Evolutionary conservation across 2,113 vertebrate species (phyloP), one percentile per base, ranked within the genome.

Genomic region (Oryzias celebensis): DNA sequence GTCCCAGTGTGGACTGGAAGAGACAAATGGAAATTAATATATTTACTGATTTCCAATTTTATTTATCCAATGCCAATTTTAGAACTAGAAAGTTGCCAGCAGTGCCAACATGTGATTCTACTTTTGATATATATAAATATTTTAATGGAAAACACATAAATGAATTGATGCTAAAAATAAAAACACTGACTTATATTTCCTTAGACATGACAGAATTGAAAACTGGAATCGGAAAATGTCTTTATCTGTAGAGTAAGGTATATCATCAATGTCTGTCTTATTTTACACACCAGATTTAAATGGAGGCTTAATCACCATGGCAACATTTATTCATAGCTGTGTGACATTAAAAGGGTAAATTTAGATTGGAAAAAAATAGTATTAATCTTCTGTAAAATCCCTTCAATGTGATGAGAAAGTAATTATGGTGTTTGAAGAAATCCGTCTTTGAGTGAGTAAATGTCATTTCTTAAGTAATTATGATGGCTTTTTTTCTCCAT

Each of bases 221-320:
- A 36, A 36, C 7, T 7, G 31, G 6, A 2, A 31, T 31, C 28
- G 4, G 4, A 31, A 31, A 36, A 36, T 36, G 31, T 36, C 31
- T 10, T 12, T 36, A 36, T 12, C 1, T 36, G 12, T 36, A 36
- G 10, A 14, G 48, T 43, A 31, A 42, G 22, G 5, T 24, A 45
- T 64, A 23, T 45, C 17, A 36, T 14, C 58, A 71, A 62, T 51
- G 53, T 47, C 59, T 61, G 31, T 53, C 45, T 71, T 47, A n/a
- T 60, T 63, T 61, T 75, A 62, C 51, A 70, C 16, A 52, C 2
- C 53, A 59, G 47, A 47, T 65, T 80, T 71, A 65, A 26, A 56
- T 75, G 44, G 59, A 49, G 60, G 78, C 62, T 81, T 70, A 58
- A 71, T 83, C 63, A 26, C 67, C 73, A 62, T 75, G 73, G 75